Evolutionary conservation across 2,797 vertebrate species (phyloP), one percentile per base, ranked within the genome.

Genomic region (Aldrovandia affinis): DNA sequence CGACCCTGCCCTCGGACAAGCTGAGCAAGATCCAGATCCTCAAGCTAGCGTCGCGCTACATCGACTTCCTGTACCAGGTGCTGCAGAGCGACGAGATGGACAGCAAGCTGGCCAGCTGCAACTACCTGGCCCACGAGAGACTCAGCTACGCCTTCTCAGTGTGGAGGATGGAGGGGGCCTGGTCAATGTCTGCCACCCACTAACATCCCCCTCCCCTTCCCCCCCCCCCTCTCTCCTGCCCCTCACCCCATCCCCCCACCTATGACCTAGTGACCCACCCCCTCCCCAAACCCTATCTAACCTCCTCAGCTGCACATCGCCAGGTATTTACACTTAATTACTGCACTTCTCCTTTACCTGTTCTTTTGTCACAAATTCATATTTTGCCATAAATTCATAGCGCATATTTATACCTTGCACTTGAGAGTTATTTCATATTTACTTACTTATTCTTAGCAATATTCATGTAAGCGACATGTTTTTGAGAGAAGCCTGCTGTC

Each of bases 111-210:
- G 91, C 96, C 81, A 96, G 96, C 88, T 97, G 97, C 87, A 97
- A 96, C 92, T 97, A 96, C 92, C 94, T 97, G 92, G 97, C 97
- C 84, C 97, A 98, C 0, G 97, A 98, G 91, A 92, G 96, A 87
- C 96, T 98, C 85, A 98, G 97, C 93, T 98, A 98, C 0, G 97
- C 97, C 86, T 98, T 98, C 92, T 98, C 97, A 0, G 96, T 98
- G 14, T 98, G 97, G 97, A 97, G 97, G 94, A 98, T 98, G 97
- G 97, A 98, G 91, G 97, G 97, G 25, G 97, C 97, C 89, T 98
- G 97, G 97, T 96, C 97, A 84, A 96, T 97, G 97, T 98, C 97
- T 1, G 93, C 97, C 0, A 95, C 96, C 63, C 97, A 97, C 89
- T 98, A 97, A 88, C 83, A 2, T 50, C 55, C 85, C 50, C 63